Base-by-base conservation (phyloP, 2,113 vertebrate genomes). In the Xyliphius kryptos region DNA sequence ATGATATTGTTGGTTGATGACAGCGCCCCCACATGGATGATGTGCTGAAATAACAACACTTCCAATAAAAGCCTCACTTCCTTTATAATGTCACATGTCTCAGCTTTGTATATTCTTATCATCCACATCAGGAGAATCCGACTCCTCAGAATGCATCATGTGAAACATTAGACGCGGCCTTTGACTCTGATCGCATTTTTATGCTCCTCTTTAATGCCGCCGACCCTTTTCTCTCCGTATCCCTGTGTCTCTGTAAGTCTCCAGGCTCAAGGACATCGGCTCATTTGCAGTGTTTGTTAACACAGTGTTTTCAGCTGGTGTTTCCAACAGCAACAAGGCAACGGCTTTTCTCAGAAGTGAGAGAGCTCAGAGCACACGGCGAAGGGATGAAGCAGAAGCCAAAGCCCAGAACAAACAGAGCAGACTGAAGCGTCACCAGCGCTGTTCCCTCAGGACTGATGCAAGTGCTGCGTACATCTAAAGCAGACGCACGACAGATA, bases 301-400 rank as follows among this genome's bases (percentile, higher is more conserved):
- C 44, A 50, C 46, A 56, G 43, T 40, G 26, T 26, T 53, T 53
- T 54, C 32, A 55, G 32, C 51, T 62, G n/a, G 47, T 61, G 63
- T 71, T 57, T 67, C 56, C 64, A 63, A 69, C 53, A 69, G 53
- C 67, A 58, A 52, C 60, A 16, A 46, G 60, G 15, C 37, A 56
- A 32, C 19, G 38, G 67, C 60, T 58, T 51, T 51, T 63, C 37
- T 57, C 46, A 56, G 58, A 61, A 61, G 66, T 14, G 5, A 26
- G 36, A 48, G 55, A 20, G 43, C 52, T 56, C 54, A 48, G 47
- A 48, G 32, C 36, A 40, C 54, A 40, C 32, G 6, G 16, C 44
- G 10, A 21, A n/a, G 53, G 10, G 49, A 49, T 9, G 44, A 48
- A 21, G 32, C 53, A 44, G n/a, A 32, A 3, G 1, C 8, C 56